Percentiles rank a stretch among this genome's conserved stretches.
Conservation (phyloP, 2,113 vertebrate genomes). For the Hydrolagus affinis region DNA sequence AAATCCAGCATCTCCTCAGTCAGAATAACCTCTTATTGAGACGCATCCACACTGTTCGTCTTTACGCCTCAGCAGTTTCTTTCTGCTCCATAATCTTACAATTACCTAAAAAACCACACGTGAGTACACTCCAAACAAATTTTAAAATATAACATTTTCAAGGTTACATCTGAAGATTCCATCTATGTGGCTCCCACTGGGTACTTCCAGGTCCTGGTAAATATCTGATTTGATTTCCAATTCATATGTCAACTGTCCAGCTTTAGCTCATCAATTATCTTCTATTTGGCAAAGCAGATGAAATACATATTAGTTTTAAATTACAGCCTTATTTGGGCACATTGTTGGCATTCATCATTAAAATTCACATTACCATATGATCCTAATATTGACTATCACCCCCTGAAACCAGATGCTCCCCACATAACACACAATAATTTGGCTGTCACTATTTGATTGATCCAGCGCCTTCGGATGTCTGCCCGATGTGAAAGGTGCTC, state of each 20-base stretch:
- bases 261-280: conserved; percentile 16
- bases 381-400: background rate
- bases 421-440: background rate
- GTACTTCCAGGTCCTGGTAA: background rate
- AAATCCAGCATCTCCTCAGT: no score
- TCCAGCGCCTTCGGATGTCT: no score
- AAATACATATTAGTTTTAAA: background rate
- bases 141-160: background rate
- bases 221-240: background rate
- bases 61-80: no score
- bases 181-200: background rate
- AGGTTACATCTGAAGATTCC: background rate
- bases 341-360: background rate
- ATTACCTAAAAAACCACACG: no score
- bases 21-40: no score
- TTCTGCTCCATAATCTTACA: no score
- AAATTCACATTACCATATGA: background rate
- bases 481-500: no score
- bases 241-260: background rate
- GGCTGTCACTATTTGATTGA: no score
- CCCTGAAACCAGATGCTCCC: background rate
- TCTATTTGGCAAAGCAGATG: conserved; percentile 16
- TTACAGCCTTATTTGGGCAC: background rate
- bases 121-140: no score
- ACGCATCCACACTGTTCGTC: no score